Conservation (phyloP, 1,140 invertebrate genomes). For the Aphelenchoides fujianensis region DNA sequence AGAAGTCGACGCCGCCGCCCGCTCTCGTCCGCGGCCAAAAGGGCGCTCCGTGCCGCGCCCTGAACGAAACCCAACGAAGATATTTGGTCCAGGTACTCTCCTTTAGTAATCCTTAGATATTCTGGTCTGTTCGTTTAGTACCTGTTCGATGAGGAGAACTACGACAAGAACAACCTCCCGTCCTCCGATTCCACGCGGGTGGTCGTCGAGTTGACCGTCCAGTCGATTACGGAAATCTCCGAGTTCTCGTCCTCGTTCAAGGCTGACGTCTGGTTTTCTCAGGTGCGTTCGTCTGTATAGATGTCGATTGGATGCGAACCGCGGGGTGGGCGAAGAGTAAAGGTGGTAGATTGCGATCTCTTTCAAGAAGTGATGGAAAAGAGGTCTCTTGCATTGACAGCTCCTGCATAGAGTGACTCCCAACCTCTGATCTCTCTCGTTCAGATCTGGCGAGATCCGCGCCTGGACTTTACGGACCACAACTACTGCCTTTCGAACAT, state of each 20-base stretch:
- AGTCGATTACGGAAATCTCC: conserved; percentile 59
- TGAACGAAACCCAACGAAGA: conserved; percentile 53
- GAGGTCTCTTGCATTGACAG: too few species aligned
- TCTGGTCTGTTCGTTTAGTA: conserved; percentile 46
- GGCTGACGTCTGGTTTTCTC: conserved; percentile 58
- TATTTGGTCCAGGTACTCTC: conserved; percentile 50
- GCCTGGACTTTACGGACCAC: conserved; percentile 51
- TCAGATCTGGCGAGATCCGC: conserved; percentile 57
- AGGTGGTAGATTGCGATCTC: too few species aligned
- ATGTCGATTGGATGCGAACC: too few species aligned
- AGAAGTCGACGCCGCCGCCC: not conserved
- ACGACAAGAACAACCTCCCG: conserved; percentile 60
- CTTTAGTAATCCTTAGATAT: not conserved
- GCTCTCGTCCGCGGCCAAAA: not conserved
- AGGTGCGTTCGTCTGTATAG: not conserved
- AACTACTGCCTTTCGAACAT: conserved; percentile 59
- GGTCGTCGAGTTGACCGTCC: conserved; percentile 59
- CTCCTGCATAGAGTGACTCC: too few species aligned
- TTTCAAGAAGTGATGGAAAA: too few species aligned
- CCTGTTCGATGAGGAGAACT: conserved; percentile 52
- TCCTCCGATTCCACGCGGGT: conserved; percentile 57
- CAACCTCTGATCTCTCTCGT: conserved; percentile 1
- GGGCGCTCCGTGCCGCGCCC: conserved; percentile 3
- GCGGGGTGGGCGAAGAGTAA: too few species aligned
- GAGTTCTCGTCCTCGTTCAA: conserved; percentile 60